Evolutionary conservation across 2,888 invertebrate species (phyloP), one percentile per base, ranked within the genome.

Genomic region (Zaprionus obscuricornis): DNA sequence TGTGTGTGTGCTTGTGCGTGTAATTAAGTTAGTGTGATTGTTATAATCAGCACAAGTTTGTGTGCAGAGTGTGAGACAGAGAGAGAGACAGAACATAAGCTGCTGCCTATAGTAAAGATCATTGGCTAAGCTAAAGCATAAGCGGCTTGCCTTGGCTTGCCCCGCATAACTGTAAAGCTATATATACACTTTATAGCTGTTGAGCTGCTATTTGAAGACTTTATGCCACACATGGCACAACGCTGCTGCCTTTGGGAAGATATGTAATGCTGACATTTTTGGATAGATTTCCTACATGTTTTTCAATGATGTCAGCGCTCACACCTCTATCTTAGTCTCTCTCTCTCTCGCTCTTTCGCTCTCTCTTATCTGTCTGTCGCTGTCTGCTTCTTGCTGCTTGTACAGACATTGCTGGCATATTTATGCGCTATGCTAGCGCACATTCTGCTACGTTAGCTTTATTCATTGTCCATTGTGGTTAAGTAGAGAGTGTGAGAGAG

Each of bases 21-120:
- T 85, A 83, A 79, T 85, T 79, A 68, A 72, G 69, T 73, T 76
- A 62, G 58, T 70, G 33, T 40, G 64, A 71, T 69, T 79, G 71
- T 67, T 57, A 43, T 66, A 74, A 74, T 67, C 60, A 65, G 57
- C 36, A 51, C 27, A n/a, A n/a, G n/a, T n/a, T n/a, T n/a, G n/a
- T n/a, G n/a, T n/a, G n/a, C n/a, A n/a, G n/a, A n/a, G n/a, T n/a
- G n/a, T n/a, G n/a, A n/a, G n/a, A n/a, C n/a, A n/a, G n/a, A n/a
- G n/a, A n/a, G n/a, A n/a, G n/a, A n/a, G n/a, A n/a, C n/a, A n/a
- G n/a, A n/a, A n/a, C n/a, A n/a, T n/a, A n/a, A n/a, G n/a, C n/a
- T n/a, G n/a, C n/a, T n/a, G n/a, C n/a, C n/a, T n/a, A n/a, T n/a
- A n/a, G n/a, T n/a, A n/a, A n/a, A n/a, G n/a, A n/a, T n/a, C 24